Percentiles rank a stretch among this genome's conserved stretches.
These are phyloP conservation scores for Talpa occidentalis DNA, from an alignment of 2,113 vertebrate genomes.

Conservation along the genomic window DNA sequence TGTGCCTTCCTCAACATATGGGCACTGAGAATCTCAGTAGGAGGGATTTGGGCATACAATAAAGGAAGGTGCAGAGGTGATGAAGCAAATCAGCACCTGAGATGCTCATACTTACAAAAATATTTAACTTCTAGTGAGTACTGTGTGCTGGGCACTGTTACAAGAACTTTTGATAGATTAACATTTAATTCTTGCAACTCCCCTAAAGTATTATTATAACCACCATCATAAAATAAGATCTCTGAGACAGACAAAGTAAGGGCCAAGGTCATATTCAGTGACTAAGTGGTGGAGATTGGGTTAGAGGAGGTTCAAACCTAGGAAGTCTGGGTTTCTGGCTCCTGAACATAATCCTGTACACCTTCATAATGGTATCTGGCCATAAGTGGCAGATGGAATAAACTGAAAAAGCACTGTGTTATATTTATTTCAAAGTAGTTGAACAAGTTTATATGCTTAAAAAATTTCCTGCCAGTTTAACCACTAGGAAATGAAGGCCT, in stretches of 20 bases:
- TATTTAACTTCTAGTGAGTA: background rate
- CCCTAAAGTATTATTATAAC: background rate
- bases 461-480: background rate
- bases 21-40: background rate
- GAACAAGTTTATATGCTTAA: background rate
- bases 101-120: background rate
- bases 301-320: background rate
- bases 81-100: background rate
- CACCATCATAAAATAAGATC: background rate
- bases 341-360: background rate
- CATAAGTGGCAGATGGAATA: background rate
- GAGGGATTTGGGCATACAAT: background rate
- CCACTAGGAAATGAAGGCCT: background rate
- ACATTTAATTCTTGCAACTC: background rate
- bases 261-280: background rate
- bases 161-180: background rate
- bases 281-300: background rate
- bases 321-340: background rate
- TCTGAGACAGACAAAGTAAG: background rate
- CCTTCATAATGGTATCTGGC: background rate
- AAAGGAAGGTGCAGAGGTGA: background rate
- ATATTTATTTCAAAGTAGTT: background rate
- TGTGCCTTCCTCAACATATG: background rate
- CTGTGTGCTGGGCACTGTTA: background rate
- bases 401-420: background rate